Conservation (phyloP, 2,888 invertebrate species). For the Mongoloraphidia duomilia region DNA sequence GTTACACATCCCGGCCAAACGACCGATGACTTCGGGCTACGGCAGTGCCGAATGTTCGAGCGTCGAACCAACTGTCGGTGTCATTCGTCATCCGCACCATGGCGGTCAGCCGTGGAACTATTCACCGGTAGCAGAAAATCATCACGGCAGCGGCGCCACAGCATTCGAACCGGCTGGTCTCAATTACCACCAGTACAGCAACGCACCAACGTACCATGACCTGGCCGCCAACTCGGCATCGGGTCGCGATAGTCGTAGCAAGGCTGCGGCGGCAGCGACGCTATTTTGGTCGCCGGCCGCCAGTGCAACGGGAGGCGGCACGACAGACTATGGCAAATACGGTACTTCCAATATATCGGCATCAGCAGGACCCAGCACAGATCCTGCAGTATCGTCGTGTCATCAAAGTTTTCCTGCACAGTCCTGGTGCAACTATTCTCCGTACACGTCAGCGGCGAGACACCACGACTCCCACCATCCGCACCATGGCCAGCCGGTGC, state of each 20-base stretch:
- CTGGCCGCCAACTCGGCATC: slow-evolving; percentile 48
- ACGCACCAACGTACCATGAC: slow-evolving; percentile 61
- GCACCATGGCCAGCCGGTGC: slow-evolving; percentile 46
- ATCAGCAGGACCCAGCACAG: slow-evolving; percentile 30
- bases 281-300: slow-evolving; percentile 56
- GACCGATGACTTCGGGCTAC: slow-evolving; percentile 41
- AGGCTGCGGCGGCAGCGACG: slow-evolving; percentile 29
- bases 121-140: slow-evolving; percentile 42
- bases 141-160: slow-evolving; percentile 32
- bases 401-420: slow-evolving; percentile 57
- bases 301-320: slow-evolving; percentile 33
- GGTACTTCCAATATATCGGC: slow-evolving; percentile 33
- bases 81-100: slow-evolving; percentile 59
- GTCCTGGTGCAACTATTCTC: slow-evolving; percentile 51
- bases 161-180: slow-evolving; percentile 43
- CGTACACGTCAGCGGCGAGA: slow-evolving; percentile 42
- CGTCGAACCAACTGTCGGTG: slow-evolving; percentile 55
- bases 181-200: slow-evolving; percentile 53
- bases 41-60: slow-evolving; percentile 28
- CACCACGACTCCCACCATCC: slow-evolving; percentile 39
- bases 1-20: slow-evolving; percentile 80
- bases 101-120: slow-evolving; percentile 52
- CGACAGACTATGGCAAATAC: slow-evolving; percentile 41
- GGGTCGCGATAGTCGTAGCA: slow-evolving; percentile 43
- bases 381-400: slow-evolving; percentile 41